These are phyloP conservation scores for Cyprinodon diabolis DNA, from an alignment of 2,797 vertebrate species.

Conservation along the genomic window DNA sequence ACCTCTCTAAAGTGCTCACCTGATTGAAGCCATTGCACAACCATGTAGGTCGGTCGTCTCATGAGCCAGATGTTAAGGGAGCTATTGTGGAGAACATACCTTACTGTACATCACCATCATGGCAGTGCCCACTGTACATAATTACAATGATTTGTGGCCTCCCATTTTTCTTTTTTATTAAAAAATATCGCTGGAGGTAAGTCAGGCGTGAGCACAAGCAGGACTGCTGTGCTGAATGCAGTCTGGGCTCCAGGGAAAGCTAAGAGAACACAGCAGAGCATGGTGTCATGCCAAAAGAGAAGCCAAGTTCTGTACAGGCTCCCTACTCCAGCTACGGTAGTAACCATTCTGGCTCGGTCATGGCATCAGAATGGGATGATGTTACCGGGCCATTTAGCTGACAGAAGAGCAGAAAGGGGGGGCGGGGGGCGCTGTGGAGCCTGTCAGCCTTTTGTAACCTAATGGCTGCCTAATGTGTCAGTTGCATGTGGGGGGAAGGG, in stretches of 20 bases:
- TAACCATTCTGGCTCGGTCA: slow-evolving; percentile 56
- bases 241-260: slow-evolving; percentile 68
- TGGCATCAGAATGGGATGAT: slow-evolving; percentile 74
- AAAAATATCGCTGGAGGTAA: slow-evolving; percentile 79
- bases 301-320: slow-evolving; percentile 45
- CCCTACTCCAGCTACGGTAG: not conserved
- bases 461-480: slow-evolving; percentile 73
- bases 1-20: slow-evolving; percentile 63
- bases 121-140: slow-evolving; percentile 71
- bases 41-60: slow-evolving; percentile 49
- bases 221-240: slow-evolving; percentile 63
- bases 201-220: slow-evolving; percentile 67
- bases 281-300: slow-evolving; percentile 73
- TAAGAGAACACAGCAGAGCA: slow-evolving; percentile 66
- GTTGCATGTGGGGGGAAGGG: slow-evolving; percentile 21
- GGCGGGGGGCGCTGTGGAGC: slow-evolving; percentile 62
- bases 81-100: slow-evolving; percentile 63
- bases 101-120: slow-evolving; percentile 67
- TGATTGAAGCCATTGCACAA: slow-evolving; percentile 57
- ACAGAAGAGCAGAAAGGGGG: slow-evolving; percentile 66
- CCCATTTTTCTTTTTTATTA: slow-evolving; percentile 76
- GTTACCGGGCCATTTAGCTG: slow-evolving; percentile 78
- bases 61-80: slow-evolving; percentile 56
- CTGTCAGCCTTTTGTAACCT: slow-evolving; percentile 68
- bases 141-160: slow-evolving; percentile 81